Evolutionary conservation across 1,140 invertebrate genomes (phyloP), one percentile per base, ranked within the genome.

Genomic region (Drosophila kepulauana): DNA sequence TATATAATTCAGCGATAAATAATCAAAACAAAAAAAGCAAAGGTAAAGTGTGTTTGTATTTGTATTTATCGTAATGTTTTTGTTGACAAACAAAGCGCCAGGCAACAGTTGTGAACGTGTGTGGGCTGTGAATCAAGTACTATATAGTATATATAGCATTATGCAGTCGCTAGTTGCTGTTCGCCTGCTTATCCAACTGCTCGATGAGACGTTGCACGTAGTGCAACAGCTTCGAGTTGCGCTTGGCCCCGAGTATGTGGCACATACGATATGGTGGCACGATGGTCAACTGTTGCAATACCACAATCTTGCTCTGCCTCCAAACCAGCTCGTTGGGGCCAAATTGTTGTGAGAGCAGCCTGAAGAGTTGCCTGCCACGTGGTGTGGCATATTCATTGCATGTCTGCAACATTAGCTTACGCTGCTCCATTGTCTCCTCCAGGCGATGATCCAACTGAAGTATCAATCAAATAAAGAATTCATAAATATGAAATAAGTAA

Each of bases 11-110:
- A 10, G 13, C 52, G 63, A 62, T 72, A 77, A 56, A 62, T 58
- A 79, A 84, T 69, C 66, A 69, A 82, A 69, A 69, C 63, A 59
- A 4, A n/a, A 43, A 41, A 43, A 43, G 41, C n/a, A 6, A 48
- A 49, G 56, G 58, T 35, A 7, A 20, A 11, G 28, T 38, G 41
- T 62, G 13, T 46, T 11, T 62, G 20, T 61, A 67, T 74, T 72
- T 25, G 10, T 38, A 38, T 38, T 38, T 38, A 38, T 82, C 5
- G 41, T 63, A 64, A 61, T 73, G 57, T 68, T 70, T 70, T 78
- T 66, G 57, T 75, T 87, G 75, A 86, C 80, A 86, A 86, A 82
- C 82, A 87, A 86, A 76, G 41, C 48, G 51, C 51, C 30, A 54
- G 52, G 59, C 61, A 65, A 63, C 72, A 33, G 51, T 54, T 38